phyloP scores from a whole-genome alignment of 2,888 invertebrate species.

The Ichneumoninae sp. region DNA sequence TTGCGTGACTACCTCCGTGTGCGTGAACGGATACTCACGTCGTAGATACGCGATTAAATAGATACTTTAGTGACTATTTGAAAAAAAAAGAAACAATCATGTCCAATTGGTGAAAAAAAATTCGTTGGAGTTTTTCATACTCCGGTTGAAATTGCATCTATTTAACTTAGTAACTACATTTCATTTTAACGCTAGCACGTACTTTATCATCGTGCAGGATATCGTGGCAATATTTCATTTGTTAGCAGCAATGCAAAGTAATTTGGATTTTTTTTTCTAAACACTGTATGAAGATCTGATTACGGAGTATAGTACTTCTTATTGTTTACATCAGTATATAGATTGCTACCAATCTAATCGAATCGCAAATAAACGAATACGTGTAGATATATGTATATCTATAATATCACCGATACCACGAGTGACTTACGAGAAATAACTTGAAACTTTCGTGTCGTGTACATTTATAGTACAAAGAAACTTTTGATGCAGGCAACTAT shows the following conservation, averaged over 20 bases:
- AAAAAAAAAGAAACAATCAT: constrained; percentile 49
- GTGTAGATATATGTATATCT: constrained; percentile 51
- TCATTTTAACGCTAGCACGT: constrained; percentile 77
- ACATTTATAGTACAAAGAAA: constrained; percentile 40
- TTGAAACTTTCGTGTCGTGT: constrained; percentile 41
- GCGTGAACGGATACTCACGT: constrained; percentile 53
- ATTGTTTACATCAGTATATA: constrained; percentile 57
- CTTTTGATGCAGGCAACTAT: constrained; percentile 9
- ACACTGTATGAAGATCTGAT: constrained; percentile 77
- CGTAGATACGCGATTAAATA: constrained; percentile 32
- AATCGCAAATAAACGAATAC: constrained; percentile 41
- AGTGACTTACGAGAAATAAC: constrained; percentile 58
- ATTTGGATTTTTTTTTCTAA: constrained; percentile 63
- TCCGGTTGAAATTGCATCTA: constrained; percentile 43
- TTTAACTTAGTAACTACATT: constrained; percentile 70
- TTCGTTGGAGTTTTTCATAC: constrained; percentile 56
- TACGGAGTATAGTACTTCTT: constrained; percentile 71
- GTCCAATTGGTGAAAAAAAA: constrained; percentile 59
- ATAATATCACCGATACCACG: constrained; percentile 56
- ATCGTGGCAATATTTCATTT: constrained; percentile 79
- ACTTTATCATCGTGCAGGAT: constrained; percentile 78
- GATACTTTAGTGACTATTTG: constrained; percentile 27
- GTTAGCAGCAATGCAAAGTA: constrained; percentile 72
- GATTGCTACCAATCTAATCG: constrained; percentile 43
- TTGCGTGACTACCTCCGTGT: constrained; percentile 17